Evolutionary conservation across 2,113 vertebrate genomes (phyloP).

Genomic region (Otocyon megalotis): DNA sequence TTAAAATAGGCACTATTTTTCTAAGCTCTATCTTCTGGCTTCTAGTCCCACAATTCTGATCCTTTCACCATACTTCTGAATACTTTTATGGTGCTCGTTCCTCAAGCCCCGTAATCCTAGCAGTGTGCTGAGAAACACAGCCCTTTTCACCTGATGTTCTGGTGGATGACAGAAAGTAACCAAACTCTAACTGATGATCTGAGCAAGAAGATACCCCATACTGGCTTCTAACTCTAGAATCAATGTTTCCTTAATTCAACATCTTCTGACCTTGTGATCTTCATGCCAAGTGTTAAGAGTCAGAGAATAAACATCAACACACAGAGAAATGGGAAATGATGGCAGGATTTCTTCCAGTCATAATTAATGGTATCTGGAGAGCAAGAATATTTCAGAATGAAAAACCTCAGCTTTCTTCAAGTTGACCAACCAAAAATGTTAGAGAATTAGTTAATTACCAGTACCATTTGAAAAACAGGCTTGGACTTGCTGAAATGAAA

Average conservation of each 20-base stretch:
- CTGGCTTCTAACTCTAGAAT: background rate
- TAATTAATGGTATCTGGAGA: conserved; percentile 4
- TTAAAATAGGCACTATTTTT: conserved; percentile 34
- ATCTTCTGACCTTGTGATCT: background rate
- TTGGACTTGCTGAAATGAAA: conserved; percentile 67
- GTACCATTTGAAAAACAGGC: conserved; percentile 64
- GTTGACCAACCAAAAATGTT: conserved; percentile 40
- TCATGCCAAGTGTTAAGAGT: background rate
- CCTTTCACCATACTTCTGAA: background rate
- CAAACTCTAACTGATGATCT: background rate
- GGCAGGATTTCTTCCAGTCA: conserved; percentile 31
- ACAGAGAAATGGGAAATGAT: conserved; percentile 8
- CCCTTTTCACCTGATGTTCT: background rate
- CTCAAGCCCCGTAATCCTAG: background rate
- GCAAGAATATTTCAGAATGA: conserved; percentile 52
- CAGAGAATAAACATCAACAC: background rate
- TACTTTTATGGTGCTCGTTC: conserved; percentile 1
- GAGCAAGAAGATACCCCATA: background rate
- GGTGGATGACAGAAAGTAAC: background rate
- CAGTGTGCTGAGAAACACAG: background rate
- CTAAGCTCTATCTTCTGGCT: conserved; percentile 47
- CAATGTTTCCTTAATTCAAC: background rate
- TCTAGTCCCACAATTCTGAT: background rate
- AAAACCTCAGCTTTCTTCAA: conserved; percentile 40
- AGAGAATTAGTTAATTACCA: conserved; percentile 59